Evolutionary conservation across 2,888 invertebrate species (phyloP).

Genomic region (Achlya flavicornis): DNA sequence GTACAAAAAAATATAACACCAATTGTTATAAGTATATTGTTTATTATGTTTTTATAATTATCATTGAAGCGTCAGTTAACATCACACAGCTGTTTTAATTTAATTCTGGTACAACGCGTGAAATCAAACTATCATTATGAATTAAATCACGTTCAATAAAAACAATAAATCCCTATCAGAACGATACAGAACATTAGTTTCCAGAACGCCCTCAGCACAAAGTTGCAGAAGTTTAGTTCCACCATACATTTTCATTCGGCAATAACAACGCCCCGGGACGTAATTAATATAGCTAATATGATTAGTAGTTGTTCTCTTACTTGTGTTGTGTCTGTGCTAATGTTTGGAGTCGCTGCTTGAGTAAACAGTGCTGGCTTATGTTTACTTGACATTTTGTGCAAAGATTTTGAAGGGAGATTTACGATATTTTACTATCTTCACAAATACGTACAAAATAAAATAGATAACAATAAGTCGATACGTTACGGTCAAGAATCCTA

Average conservation of each 20-base stretch:
- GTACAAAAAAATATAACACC: no score
- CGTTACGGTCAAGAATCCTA: no score
- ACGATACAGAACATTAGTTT: constrained; percentile 45
- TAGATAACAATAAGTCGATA: no score
- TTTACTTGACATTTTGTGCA: constrained; percentile 11
- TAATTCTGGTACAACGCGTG: no score
- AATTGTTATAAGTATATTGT: no score
- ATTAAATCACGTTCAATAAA: constrained; percentile 25
- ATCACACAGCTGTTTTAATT: no score
- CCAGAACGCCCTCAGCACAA: constrained; percentile 27
- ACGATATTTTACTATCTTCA: no score
- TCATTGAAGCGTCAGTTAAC: no score
- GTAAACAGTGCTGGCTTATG: constrained; percentile 11
- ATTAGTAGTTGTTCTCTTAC: constrained; percentile 74
- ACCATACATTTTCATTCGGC: constrained; percentile 78
- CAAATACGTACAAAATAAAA: no score
- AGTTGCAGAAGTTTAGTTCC: constrained; percentile 44
- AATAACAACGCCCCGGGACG: constrained; percentile 66
- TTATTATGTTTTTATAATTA: no score
- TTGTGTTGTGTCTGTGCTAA: constrained; percentile 40
- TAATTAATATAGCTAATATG: constrained; percentile 80
- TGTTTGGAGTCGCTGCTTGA: constrained; percentile 21
- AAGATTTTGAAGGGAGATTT: not conserved
- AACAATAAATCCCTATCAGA: constrained; percentile 22
- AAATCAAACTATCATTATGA: no score